Evolutionary conservation across 2,888 invertebrate species (phyloP), one percentile per base, ranked within the genome.

Genomic region (Dysmachus trigonus): DNA sequence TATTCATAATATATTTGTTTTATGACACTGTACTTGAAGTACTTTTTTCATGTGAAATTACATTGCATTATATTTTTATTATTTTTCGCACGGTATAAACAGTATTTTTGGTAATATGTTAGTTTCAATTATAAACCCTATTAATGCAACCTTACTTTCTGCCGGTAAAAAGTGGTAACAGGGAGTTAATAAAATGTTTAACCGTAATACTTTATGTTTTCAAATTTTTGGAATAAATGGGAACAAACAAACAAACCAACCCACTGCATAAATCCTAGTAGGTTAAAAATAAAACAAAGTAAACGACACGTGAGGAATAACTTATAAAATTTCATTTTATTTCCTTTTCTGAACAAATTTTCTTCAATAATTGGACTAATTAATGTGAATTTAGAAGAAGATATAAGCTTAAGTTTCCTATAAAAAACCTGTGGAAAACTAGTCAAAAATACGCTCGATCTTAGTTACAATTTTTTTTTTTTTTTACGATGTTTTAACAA

Each of bases 351-450:
- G 79, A 79, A 79, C 79, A 79, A 79, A 51, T 6, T 79, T 31
- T 79, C 15, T 31, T 73, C 18, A 73, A 73, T 73, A 73, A 76
- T 35, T 22, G 27, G 51, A 79, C 76, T 79, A 79, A 79, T 79
- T 79, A 38, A 79, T 22, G 79, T 79, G 79, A 79, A 79, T 79
- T 18, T 30, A 79, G 41, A 47, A 79, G 51, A 79, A 79, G 51
- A 38, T 79, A 51, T 79, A 79, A 79, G 79, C 79, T 38, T 79
- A 47, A 38, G 41, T 27, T 47, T 79, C 15, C 79, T 79, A 79
- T 79, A 79, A 79, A 79, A 73, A 79, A 76, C 76, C 22, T 79
- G 79, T 79, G 79, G 79, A 79, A 79, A 79, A 79, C 79, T 47
- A 51, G 41, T 79, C 51, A 47, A 79, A 79, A 79, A 79, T 79